Evolutionary conservation across 2,797 vertebrate genomes (phyloP).

Genomic region (Thripadectes ignobilis): DNA sequence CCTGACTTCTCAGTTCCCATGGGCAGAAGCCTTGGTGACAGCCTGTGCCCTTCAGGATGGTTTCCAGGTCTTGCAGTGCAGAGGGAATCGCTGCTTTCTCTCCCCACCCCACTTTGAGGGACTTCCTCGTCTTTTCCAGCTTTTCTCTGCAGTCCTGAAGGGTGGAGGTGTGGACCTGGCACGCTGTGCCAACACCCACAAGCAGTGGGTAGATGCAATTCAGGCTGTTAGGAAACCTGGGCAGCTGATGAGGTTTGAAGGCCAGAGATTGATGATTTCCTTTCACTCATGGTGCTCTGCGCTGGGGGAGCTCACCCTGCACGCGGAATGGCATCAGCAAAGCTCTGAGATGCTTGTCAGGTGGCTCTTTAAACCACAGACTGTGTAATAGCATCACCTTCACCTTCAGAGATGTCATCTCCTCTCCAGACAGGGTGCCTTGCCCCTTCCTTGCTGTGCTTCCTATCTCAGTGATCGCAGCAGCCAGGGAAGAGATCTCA

Average conservation of each 20-base stretch:
- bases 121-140: background rate
- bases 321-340: background rate
- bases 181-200: background rate
- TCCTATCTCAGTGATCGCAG: background rate
- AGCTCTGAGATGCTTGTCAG: background rate
- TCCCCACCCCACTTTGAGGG: background rate
- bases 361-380: background rate
- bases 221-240: background rate
- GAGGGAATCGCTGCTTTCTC: background rate
- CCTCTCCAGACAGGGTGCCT: background rate
- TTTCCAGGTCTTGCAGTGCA: background rate
- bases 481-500: background rate
- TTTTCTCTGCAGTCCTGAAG: background rate
- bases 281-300: background rate
- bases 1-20: fast-evolving
- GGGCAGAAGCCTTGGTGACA: background rate
- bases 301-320: background rate
- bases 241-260: background rate
- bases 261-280: background rate
- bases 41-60: background rate
- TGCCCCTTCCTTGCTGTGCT: background rate
- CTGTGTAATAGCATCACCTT: background rate
- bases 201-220: background rate
- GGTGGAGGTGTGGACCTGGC: background rate
- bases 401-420: background rate